Conservation (phyloP, 1,140 invertebrate genomes). For the Oreohelix idahoensis region DNA sequence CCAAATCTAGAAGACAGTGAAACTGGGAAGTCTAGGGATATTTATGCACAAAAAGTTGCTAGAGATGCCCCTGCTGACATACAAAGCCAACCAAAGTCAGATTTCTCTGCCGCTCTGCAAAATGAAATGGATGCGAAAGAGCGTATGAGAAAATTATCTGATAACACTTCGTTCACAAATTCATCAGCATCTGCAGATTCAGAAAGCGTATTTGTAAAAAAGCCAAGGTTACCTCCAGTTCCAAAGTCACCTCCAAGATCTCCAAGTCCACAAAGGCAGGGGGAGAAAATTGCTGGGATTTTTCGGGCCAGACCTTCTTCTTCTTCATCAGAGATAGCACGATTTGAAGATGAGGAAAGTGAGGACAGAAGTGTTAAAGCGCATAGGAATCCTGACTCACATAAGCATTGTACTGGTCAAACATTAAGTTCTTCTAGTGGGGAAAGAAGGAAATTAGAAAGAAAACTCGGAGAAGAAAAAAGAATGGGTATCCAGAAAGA, state of each 20-base stretch:
- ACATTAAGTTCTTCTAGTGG: background rate
- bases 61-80: background rate
- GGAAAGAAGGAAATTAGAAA: background rate
- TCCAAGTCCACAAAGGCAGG: slow-evolving; percentile 14
- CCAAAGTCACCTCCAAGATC: slow-evolving; percentile 14
- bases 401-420: background rate
- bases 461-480: background rate
- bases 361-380: slow-evolving; percentile 9
- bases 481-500: background rate
- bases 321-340: slow-evolving; percentile 3
- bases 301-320: slow-evolving; percentile 20
- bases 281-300: slow-evolving; percentile 16
- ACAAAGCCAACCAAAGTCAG: background rate
- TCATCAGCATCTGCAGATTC: slow-evolving; percentile 21
- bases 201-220: background rate
- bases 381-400: background rate
- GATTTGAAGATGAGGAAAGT: slow-evolving; percentile 7
- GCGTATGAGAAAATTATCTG: background rate
- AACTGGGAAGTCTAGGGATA: background rate
- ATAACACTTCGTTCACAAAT: background rate
- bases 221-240: slow-evolving; percentile 18
- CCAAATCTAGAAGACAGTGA: background rate
- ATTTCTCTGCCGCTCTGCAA: background rate
- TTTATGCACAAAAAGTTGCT: background rate
- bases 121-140: slow-evolving; percentile 22